A percentile compares a stretch with the other conserved stretches of the same genome.
Evolutionary conservation across 2,113 vertebrate genomes (phyloP).

Genomic region (Rattus rattus): DNA sequence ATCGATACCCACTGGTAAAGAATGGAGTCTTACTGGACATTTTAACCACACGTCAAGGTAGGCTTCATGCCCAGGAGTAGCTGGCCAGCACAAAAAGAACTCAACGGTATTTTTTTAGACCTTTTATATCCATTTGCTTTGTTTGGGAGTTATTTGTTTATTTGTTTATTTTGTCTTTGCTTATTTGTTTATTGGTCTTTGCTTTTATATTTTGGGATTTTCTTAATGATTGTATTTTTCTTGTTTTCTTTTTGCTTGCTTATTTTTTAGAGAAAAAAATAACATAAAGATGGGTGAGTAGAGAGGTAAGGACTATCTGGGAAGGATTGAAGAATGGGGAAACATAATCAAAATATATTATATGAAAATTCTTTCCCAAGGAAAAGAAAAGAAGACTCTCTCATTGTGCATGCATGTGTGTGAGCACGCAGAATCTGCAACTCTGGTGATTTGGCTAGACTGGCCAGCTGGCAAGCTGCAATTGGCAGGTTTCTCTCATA

Average conservation of each 20-base stretch:
- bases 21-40: neutral
- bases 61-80: neutral
- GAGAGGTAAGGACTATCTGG: neutral
- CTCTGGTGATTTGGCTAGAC: neutral
- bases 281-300: neutral
- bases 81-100: neutral
- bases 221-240: neutral
- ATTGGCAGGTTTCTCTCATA: neutral
- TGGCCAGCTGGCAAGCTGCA: neutral
- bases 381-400: neutral
- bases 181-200: too few species aligned
- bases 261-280: neutral
- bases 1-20: neutral
- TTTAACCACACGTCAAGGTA: neutral
- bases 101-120: neutral
- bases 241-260: neutral
- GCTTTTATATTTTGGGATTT: neutral
- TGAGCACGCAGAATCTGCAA: neutral
- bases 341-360: neutral
- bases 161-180: neutral
- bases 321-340: neutral
- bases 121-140: neutral
- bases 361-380: neutral
- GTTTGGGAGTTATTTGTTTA: neutral
- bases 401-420: neutral